These are phyloP conservation scores for Drosophila nigricruria DNA, from an alignment of 2,888 invertebrate genomes.

Conservation along the genomic window DNA sequence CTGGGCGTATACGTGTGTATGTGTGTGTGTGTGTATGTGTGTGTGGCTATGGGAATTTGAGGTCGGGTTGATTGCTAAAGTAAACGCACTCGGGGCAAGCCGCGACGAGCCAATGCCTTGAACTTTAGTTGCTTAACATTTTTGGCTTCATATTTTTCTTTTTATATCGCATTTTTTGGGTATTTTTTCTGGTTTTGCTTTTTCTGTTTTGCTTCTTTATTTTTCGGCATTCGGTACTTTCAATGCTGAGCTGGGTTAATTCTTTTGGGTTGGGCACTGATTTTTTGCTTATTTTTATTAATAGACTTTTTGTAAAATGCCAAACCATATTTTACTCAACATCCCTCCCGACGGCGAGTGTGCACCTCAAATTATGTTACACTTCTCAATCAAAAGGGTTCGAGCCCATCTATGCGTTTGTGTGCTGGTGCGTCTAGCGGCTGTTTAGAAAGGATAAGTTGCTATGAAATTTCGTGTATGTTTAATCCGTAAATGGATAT, in stretches of 20 bases:
- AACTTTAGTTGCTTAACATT: conserved; percentile 67
- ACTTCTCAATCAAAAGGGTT: conserved; percentile 63
- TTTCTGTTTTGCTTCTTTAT: conserved; percentile 40
- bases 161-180: conserved; percentile 21
- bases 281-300: conserved; percentile 77
- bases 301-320: conserved; percentile 72
- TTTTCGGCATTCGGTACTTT: conserved; percentile 44
- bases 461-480: conserved; percentile 68
- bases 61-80: conserved; percentile 81
- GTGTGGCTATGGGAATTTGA: conserved; percentile 61
- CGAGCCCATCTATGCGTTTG: conserved; percentile 15
- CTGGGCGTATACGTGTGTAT: conserved; percentile 30
- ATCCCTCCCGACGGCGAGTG: conserved; percentile 53
- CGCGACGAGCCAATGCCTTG: conserved; percentile 67
- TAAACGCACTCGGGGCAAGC: conserved; percentile 76
- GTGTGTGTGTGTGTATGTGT: conserved; percentile 26
- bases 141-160: conserved; percentile 58
- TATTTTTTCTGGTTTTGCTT: conserved; percentile 29
- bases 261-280: conserved; percentile 63
- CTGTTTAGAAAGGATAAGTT: conserved; percentile 78
- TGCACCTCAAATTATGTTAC: conserved; percentile 73
- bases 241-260: conserved; percentile 65
- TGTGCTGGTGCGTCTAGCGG: conserved; percentile 55
- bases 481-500: conserved; percentile 78
- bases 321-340: conserved; percentile 64